phyloP scores from a whole-genome alignment of 2,888 invertebrate genomes.

The Euproctis similis region DNA sequence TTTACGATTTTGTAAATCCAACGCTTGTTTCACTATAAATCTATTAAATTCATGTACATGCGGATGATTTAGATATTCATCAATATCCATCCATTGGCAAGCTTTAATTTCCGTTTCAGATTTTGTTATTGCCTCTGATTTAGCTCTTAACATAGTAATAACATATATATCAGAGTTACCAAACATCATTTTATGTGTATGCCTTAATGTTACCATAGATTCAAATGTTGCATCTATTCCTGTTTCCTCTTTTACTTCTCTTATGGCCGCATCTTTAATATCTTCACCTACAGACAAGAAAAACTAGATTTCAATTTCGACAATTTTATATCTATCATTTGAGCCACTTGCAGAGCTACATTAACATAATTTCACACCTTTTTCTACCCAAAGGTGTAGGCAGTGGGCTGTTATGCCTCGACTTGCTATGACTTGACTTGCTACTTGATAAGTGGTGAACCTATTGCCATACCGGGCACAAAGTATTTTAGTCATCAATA shows the following conservation, averaged over 20 bases:
- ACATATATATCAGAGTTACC: slow-evolving; percentile 92
- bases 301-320: too few species aligned
- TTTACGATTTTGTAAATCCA: slow-evolving; percentile 78
- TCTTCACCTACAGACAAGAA: slow-evolving; percentile 88
- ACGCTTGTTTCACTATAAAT: slow-evolving; percentile 78
- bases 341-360: too few species aligned
- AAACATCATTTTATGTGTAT: slow-evolving; percentile 84
- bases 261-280: slow-evolving; percentile 84
- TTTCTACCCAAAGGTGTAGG: too few species aligned
- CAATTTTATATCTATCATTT: too few species aligned
- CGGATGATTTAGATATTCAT: slow-evolving; percentile 82
- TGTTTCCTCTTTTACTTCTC: slow-evolving; percentile 95
- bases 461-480: too few species aligned
- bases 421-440: too few species aligned
- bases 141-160: slow-evolving; percentile 82
- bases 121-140: slow-evolving; percentile 77
- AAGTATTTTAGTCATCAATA: too few species aligned
- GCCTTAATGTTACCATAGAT: slow-evolving; percentile 85
- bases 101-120: slow-evolving; percentile 86
- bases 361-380: too few species aligned
- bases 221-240: slow-evolving; percentile 85
- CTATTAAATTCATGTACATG: slow-evolving; percentile 83
- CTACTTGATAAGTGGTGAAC: too few species aligned
- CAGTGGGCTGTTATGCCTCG: too few species aligned
- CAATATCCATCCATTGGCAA: slow-evolving; percentile 88